Percentiles rank a stretch among this genome's conserved stretches.
These are phyloP conservation scores for Mythimna ferrago DNA, from an alignment of 2,888 invertebrate species.

Conservation along the genomic window DNA sequence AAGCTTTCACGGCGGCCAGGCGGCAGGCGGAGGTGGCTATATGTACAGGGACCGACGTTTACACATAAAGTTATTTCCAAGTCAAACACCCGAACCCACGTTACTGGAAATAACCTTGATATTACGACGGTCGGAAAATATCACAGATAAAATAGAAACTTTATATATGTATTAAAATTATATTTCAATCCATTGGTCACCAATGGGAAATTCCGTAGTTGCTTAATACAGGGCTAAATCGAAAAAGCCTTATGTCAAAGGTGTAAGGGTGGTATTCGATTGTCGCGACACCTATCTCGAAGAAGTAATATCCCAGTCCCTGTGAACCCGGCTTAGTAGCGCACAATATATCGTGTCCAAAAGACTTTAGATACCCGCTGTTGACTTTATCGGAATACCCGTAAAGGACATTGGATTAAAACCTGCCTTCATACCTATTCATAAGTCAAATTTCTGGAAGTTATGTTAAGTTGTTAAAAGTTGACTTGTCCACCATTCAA, in stretches of 20 bases:
- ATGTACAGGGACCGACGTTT: constrained; percentile 19
- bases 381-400: constrained; percentile 70
- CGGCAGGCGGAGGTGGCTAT: background rate
- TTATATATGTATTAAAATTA: constrained; percentile 60
- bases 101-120: constrained; percentile 47
- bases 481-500: background rate
- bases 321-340: constrained; percentile 64
- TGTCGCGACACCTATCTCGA: constrained; percentile 44
- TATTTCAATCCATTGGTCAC: constrained; percentile 64
- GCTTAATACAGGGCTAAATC: constrained; percentile 9
- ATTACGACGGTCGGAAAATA: constrained; percentile 47
- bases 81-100: constrained; percentile 47
- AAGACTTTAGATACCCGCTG: constrained; percentile 63
- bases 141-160: constrained; percentile 47
- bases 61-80: constrained; percentile 55
- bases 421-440: constrained; percentile 64
- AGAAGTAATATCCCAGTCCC: constrained; percentile 55
- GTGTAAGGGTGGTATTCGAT: constrained; percentile 37
- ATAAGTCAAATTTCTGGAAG: constrained; percentile 60
- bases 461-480: background rate
- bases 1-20: constrained; percentile 43
- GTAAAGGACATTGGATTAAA: constrained; percentile 62
- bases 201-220: constrained; percentile 49
- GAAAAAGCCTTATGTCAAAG: constrained; percentile 20
- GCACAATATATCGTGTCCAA: constrained; percentile 70